Base-by-base conservation (phyloP, 1,140 invertebrate species). In the Brachionus angularis region DNA sequence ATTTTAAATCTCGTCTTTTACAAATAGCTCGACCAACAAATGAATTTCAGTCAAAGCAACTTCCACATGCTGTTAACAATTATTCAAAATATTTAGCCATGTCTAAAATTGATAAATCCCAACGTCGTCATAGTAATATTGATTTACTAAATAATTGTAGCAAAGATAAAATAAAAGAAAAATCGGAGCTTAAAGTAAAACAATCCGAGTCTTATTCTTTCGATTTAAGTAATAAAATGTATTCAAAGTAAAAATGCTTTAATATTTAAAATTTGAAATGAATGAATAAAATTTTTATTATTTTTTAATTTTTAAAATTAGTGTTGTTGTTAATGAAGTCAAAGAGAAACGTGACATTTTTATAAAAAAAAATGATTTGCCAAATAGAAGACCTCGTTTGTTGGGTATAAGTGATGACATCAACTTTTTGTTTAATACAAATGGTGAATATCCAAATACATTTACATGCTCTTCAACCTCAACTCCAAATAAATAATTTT, bases 151-250 rank as follows among this genome's bases (percentile, higher is more conserved):
- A 58, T 23, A 1, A 21, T 12, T 23, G 7, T 12, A 1, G 16
- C 53, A 21, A 58, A 39, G 53, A 58, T 21, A 58, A 39, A 58
- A 12, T 39, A 39, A 12, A 18, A 29, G 18, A 58, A 39, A 21
- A 36, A 36, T 33, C 34, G 4, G 25, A 39, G 39, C 39, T 25
- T 23, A 58, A 58, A 21, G 36, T 58, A 23, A 58, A 36, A 39
- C 53, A 58, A 3, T 58, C 53, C 8, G 53, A 58, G n/a, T 58
- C 53, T 8, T 58, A 58, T 16, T 58, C 53, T 7, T 58, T 42
- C 27, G 53, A 58, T 14, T 23, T 58, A 5, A 34, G 33, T 29
- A 58, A 58, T 39, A 58, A 39, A 58, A 39, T 58, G 5, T 58
- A 39, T 14, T 58, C 53, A 8, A 18, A 58, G 53, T 58, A 58